Percentiles rank a stretch among this genome's conserved stretches.
Conservation (phyloP, 2,113 vertebrate species). For the Otocyon megalotis region DNA sequence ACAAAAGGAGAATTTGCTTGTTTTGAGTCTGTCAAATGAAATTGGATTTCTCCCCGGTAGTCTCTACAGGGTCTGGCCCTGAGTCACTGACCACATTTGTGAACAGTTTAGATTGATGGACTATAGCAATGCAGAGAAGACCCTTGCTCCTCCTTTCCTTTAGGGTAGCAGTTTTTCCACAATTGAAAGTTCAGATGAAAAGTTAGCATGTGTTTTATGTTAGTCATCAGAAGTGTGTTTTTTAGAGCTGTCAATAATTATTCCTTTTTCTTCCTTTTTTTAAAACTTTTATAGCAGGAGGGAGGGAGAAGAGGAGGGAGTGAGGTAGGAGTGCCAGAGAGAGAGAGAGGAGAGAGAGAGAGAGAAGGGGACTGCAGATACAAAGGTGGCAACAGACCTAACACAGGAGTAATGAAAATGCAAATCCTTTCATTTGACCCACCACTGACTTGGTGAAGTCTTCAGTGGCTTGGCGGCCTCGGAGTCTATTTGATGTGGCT, state of each 20-base stretch:
- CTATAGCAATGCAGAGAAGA: neutral
- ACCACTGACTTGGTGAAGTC: neutral
- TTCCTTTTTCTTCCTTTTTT: neutral
- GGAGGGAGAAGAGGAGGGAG: neutral
- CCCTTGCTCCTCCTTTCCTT: neutral
- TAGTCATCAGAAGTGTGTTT: neutral
- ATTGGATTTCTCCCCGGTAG: neutral
- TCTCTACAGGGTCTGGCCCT: neutral
- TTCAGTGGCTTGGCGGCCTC: neutral
- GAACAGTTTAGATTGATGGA: neutral
- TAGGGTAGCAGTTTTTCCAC: neutral
- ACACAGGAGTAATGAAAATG: neutral
- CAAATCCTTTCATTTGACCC: neutral
- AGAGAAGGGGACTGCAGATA: neutral
- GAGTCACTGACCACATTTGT: neutral
- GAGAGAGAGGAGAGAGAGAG: neutral
- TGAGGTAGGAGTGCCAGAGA: neutral
- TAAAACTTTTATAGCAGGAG: neutral
- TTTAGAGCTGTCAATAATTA: neutral
- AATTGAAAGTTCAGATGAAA: neutral
- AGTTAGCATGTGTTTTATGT: neutral
- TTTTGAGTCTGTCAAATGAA: neutral
- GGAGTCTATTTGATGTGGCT: conserved; percentile 41
- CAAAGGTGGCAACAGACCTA: neutral
- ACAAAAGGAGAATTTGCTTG: neutral